These are phyloP conservation scores for Echeneis naucrates DNA, from an alignment of 2,797 vertebrate species.

Conservation along the genomic window DNA sequence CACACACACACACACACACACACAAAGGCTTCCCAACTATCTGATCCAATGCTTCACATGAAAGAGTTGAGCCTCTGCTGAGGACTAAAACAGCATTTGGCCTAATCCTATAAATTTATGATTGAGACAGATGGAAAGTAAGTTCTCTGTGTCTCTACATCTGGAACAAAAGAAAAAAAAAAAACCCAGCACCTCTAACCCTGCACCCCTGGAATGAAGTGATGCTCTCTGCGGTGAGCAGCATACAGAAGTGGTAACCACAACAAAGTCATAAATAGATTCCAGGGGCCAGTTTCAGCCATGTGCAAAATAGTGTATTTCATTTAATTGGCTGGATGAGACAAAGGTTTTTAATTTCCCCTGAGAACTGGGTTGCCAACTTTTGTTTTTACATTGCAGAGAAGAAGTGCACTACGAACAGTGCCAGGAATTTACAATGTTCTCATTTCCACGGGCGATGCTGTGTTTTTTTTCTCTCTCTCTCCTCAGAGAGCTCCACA, in stretches of 20 bases:
- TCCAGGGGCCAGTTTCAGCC: conserved; percentile 61
- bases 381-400: conserved; percentile 74
- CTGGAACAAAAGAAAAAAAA: conserved; percentile 22
- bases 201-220: conserved; percentile 18
- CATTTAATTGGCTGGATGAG: conserved; percentile 81
- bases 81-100: conserved; percentile 64
- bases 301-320: conserved; percentile 72
- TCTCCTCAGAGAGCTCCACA: conserved; percentile 48
- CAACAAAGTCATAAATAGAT: conserved; percentile 70
- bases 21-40: conserved; percentile 60
- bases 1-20: conserved; percentile 60
- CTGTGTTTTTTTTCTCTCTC: conserved; percentile 41
- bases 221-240: conserved; percentile 23
- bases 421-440: conserved; percentile 73
- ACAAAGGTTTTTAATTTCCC: conserved; percentile 83
- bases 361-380: conserved; percentile 72
- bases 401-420: conserved; percentile 61
- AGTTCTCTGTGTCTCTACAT: conserved; percentile 59
- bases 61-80: conserved; percentile 67
- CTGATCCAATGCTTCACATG: conserved; percentile 81
- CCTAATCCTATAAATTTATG: conserved; percentile 79
- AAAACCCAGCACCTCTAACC: conserved; percentile 33
- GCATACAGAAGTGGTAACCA: conserved; percentile 38
- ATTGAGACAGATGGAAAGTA: conserved; percentile 78
- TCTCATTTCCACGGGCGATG: conserved; percentile 58